Percentiles rank a stretch among this genome's conserved stretches.
Conservation (phyloP, 2,888 invertebrate genomes). For the Drosophila neotestacea region DNA sequence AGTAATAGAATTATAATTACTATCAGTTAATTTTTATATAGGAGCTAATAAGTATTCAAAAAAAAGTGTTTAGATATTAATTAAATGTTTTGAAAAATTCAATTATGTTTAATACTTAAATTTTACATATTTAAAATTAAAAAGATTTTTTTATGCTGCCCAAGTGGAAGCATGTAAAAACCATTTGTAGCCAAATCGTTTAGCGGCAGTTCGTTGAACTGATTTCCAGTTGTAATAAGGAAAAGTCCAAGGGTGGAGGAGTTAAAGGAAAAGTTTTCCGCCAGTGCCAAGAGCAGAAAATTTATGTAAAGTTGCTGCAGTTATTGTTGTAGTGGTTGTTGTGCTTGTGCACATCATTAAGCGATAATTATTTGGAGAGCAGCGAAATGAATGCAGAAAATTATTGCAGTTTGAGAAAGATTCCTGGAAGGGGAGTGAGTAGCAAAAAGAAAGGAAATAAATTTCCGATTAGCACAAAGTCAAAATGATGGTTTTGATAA, state of each 20-base stretch:
- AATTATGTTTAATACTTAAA: background rate
- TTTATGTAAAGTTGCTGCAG: constrained; percentile 58
- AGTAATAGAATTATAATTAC: too few relatives aligned
- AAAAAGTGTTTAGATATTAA: too few relatives aligned
- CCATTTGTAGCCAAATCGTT: constrained; percentile 37
- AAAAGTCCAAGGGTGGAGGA: background rate
- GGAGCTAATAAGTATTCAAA: too few relatives aligned
- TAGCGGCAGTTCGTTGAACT: constrained; percentile 68
- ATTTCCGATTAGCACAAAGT: constrained; percentile 13
- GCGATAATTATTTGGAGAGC: constrained; percentile 73
- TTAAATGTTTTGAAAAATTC: too few relatives aligned
- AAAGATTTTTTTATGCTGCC: background rate
- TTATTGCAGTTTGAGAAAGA: constrained; percentile 40
- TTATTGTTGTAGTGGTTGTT: constrained; percentile 33
- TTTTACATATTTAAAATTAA: background rate
- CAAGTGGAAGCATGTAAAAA: constrained; percentile 6
- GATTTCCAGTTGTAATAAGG: constrained; percentile 15
- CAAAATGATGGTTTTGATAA: background rate
- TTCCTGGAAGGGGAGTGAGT: background rate
- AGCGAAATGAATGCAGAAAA: constrained; percentile 37
- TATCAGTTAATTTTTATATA: too few relatives aligned
- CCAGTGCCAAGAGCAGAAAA: constrained; percentile 68
- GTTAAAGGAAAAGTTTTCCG: constrained; percentile 42
- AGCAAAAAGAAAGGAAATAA: background rate
- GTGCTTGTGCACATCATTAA: constrained; percentile 74